These are phyloP conservation scores for Gordius sp. DNA, from an alignment of 2,888 invertebrate genomes.

Conservation along the genomic window DNA sequence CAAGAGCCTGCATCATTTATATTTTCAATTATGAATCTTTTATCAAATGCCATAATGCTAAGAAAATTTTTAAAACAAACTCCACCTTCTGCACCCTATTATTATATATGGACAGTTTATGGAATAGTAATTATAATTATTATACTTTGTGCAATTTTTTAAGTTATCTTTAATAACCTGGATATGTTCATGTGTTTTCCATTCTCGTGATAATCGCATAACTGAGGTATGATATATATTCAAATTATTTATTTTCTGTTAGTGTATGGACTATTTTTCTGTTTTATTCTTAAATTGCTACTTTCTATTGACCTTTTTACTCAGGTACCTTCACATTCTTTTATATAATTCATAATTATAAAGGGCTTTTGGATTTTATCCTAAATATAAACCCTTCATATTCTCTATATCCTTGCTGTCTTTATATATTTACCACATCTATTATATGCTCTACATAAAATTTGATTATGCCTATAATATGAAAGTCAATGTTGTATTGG, in stretches of 20 bases:
- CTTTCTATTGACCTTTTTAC: slow-evolving; percentile 2
- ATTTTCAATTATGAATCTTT: slow-evolving; percentile 13
- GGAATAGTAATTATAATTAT: slow-evolving; percentile 3
- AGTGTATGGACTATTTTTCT: slow-evolving; percentile 12
- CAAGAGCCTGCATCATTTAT: slow-evolving; percentile 11
- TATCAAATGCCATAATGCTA: slow-evolving; percentile 8
- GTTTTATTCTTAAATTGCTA: not conserved
- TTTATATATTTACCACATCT: not conserved
- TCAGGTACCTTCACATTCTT: not conserved
- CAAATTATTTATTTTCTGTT: not conserved
- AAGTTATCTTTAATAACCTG: slow-evolving; percentile 10
- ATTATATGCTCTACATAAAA: slow-evolving; percentile 4
- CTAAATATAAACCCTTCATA: not conserved
- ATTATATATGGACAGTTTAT: slow-evolving; percentile 8
- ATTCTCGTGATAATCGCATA: not conserved
- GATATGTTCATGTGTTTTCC: not conserved
- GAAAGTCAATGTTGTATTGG: slow-evolving; percentile 7
- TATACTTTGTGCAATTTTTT: not conserved
- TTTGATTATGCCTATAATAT: slow-evolving; percentile 15
- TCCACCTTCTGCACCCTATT: not conserved
- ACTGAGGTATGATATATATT: slow-evolving; percentile 9
- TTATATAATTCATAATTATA: not conserved
- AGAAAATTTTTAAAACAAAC: not conserved
- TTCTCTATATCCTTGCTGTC: not conserved
- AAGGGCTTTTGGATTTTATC: not conserved